phyloP scores from a whole-genome alignment of 1,140 invertebrate species.

The Drosophila repleta region DNA sequence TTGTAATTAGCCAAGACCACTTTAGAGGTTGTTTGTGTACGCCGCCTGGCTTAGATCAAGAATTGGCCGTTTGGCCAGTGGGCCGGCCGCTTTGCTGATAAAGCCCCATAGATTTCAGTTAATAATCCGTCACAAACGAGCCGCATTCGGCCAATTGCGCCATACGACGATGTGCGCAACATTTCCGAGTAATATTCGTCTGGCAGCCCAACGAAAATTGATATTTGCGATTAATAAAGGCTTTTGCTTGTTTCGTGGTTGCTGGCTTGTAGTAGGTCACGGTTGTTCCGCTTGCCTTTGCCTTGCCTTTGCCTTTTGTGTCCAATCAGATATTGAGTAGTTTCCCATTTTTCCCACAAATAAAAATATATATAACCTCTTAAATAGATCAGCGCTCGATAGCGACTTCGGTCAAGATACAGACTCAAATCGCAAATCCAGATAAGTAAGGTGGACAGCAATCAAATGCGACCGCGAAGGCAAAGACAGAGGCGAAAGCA shows the following conservation, averaged over 20 bases:
- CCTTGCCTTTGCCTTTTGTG: slow-evolving; percentile 3
- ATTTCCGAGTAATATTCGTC: slow-evolving; percentile 21
- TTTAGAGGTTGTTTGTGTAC: slow-evolving; percentile 61
- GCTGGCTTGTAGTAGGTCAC: slow-evolving; percentile 69
- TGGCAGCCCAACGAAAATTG: not conserved
- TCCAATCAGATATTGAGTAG: not conserved
- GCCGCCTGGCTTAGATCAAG: slow-evolving; percentile 49
- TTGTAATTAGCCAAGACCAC: slow-evolving; percentile 2
- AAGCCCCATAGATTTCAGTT: slow-evolving; percentile 44
- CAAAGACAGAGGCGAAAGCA: not conserved
- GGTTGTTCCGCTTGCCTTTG: slow-evolving; percentile 33
- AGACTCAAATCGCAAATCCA: not conserved
- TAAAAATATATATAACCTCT: not conserved
- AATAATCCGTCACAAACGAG: slow-evolving; percentile 50
- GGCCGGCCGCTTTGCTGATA: slow-evolving; percentile 35
- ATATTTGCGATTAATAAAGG: slow-evolving; percentile 39
- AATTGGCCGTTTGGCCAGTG: slow-evolving; percentile 3
- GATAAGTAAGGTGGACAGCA: too few species aligned
- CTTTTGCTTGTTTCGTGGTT: slow-evolving; percentile 14
- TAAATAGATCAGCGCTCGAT: slow-evolving; percentile 29
- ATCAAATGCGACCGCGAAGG: slow-evolving; percentile 12
- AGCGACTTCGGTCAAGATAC: slow-evolving; percentile 23
- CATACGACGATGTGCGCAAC: slow-evolving; percentile 44
- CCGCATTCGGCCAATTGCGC: slow-evolving; percentile 71
- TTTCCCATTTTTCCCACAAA: not conserved